phyloP scores from a whole-genome alignment of 2,797 vertebrate species.

The Meriones psammophilus region DNA sequence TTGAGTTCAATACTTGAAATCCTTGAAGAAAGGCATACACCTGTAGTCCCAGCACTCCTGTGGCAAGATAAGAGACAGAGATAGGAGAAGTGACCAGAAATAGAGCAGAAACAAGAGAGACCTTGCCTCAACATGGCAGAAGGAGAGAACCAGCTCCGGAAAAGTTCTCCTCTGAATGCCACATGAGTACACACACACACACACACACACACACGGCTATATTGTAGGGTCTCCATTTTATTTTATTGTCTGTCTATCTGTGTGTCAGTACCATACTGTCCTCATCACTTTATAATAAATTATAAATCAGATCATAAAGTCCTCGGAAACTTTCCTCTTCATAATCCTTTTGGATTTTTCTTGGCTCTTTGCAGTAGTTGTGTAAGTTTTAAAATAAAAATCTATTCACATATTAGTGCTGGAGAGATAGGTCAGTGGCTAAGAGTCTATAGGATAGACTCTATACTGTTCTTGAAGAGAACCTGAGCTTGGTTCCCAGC shows the following conservation, averaged over 20 bases:
- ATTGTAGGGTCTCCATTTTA: neutral
- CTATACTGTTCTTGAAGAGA: neutral
- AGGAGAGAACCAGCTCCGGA: neutral
- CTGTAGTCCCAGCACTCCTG: neutral
- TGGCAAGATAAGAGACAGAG: neutral
- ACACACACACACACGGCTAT: neutral
- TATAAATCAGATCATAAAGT: conserved; percentile 1
- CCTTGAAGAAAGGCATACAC: neutral
- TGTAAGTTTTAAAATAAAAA: conserved; percentile 49
- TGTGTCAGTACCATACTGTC: neutral
- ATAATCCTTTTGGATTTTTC: conserved; percentile 21
- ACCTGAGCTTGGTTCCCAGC: neutral
- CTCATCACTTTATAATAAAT: conserved; percentile 23
- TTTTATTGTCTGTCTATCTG: neutral
- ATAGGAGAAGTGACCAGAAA: neutral
- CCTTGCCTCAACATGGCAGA: neutral
- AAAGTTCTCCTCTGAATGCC: neutral
- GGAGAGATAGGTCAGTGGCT: neutral
- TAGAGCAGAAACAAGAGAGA: neutral
- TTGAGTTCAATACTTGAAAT: neutral
- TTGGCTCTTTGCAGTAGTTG: neutral
- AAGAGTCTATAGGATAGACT: neutral
- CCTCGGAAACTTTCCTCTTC: conserved; percentile 30
- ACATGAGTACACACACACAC: neutral
- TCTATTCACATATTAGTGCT: neutral